These are phyloP conservation scores for Struthidea cinerea DNA, from an alignment of 2,113 vertebrate genomes.

Conservation along the genomic window DNA sequence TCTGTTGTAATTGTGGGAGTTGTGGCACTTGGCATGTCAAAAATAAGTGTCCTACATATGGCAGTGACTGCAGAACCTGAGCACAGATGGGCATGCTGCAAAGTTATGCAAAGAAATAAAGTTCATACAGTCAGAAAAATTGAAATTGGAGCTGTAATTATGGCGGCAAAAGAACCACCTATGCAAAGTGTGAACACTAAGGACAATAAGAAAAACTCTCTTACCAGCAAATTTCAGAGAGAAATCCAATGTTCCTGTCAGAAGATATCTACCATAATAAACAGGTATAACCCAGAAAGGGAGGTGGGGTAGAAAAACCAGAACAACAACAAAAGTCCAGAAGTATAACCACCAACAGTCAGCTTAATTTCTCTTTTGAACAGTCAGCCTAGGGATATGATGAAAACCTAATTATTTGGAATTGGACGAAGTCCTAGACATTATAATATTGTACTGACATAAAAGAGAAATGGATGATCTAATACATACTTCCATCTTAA, in stretches of 20 bases:
- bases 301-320: not conserved
- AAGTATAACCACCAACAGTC: not conserved
- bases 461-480: not conserved
- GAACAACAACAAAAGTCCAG: not conserved
- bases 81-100: not conserved
- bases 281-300: not conserved
- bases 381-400: not conserved
- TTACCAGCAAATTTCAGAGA: not conserved
- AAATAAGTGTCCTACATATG: conserved; percentile 21
- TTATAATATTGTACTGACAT: not conserved
- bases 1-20: not conserved
- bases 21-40: not conserved
- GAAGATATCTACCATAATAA: not conserved
- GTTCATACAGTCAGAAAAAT: not conserved
- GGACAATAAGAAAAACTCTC: not conserved
- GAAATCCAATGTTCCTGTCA: not conserved
- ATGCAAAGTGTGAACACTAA: not conserved
- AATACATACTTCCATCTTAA: not conserved
- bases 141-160: not conserved
- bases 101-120: not conserved
- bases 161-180: not conserved
- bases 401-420: not conserved
- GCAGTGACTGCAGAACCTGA: not conserved
- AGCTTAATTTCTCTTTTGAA: not conserved
- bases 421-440: not conserved